Evolutionary conservation across 2,113 vertebrate genomes (phyloP).

Genomic region (Pyxicephalus adspersus): DNA sequence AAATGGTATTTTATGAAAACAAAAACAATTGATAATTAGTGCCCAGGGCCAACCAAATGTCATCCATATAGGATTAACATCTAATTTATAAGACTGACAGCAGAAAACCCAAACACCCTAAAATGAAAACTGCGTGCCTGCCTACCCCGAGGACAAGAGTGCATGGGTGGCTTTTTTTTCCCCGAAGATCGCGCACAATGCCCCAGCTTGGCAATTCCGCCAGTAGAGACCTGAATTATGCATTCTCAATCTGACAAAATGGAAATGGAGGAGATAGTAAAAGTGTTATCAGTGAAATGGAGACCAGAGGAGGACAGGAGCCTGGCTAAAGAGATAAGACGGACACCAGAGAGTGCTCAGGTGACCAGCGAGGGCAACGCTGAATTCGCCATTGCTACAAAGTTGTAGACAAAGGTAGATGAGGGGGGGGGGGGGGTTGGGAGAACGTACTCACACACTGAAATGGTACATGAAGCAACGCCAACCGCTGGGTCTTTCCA

Average conservation of each 20-base stretch:
- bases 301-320: background rate
- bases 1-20: no score
- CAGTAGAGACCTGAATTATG: background rate
- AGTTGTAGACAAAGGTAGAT: background rate
- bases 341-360: background rate
- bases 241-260: background rate
- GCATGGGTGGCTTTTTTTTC: no score
- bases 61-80: no score
- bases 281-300: background rate
- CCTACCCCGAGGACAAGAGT: no score
- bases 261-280: background rate
- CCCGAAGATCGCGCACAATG: no score
- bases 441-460: slow-evolving; percentile 83
- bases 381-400: background rate
- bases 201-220: no score
- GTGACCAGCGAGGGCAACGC: background rate
- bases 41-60: no score
- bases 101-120: no score
- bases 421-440: no score
- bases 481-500: slow-evolving; percentile 86
- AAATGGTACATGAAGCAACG: slow-evolving; percentile 91
- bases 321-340: background rate
- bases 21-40: no score
- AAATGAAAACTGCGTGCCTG: no score
- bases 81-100: no score